A percentile compares a stretch with the other conserved stretches of the same genome.
Evolutionary conservation across 2,113 vertebrate genomes (phyloP).

Genomic region (Colossoma macropomum): DNA sequence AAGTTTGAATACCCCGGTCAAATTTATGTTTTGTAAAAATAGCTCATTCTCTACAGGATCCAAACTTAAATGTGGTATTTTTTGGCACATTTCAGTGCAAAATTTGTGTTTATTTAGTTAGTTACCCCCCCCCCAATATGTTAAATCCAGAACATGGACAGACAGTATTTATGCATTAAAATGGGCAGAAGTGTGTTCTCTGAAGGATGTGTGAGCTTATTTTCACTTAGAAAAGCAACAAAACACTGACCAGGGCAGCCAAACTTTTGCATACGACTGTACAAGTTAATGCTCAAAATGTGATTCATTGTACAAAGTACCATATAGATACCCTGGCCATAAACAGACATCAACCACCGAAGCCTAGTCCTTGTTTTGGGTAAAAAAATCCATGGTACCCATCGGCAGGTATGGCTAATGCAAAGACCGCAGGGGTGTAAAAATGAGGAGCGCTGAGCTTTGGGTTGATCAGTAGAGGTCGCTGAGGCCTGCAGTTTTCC

Average conservation of each 20-base stretch:
- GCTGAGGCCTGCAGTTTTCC: slow-evolving; percentile 96
- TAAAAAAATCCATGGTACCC: neutral
- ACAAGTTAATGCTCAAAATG: neutral
- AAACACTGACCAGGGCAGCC: no score
- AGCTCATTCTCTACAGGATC: no score
- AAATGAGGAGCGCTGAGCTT: neutral
- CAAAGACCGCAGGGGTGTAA: neutral
- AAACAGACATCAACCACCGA: neutral
- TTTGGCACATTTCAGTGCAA: no score
- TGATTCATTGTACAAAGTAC: neutral
- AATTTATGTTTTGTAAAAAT: neutral
- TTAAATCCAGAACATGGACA: no score
- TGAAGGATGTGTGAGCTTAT: no score
- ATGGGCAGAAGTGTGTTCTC: no score
- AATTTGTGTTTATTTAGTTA: neutral
- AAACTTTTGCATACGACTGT: no score
- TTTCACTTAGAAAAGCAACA: no score
- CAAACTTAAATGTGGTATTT: no score
- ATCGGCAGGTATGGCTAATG: neutral
- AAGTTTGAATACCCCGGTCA: no score
- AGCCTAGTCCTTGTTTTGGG: neutral
- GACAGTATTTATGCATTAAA: no score
- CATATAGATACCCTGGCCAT: neutral
- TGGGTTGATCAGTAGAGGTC: slow-evolving; percentile 89
- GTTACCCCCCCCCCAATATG: no score